Evolutionary conservation across 2,888 invertebrate genomes (phyloP), one percentile per base, ranked within the genome.

Genomic region (Lydus trimaculatus): DNA sequence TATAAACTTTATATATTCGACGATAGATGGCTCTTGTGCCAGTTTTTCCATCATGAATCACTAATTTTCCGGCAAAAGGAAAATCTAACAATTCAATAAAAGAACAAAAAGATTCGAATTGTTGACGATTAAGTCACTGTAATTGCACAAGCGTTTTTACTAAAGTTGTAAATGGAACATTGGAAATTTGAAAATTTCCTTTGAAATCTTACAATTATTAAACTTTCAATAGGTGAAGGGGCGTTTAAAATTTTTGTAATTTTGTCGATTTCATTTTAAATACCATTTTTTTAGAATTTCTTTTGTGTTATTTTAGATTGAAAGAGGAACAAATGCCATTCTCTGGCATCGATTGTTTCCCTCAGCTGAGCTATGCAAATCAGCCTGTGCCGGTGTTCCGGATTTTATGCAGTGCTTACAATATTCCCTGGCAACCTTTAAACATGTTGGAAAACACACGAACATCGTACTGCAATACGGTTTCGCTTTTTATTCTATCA

Each of bases 291-390:
- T 25, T 25, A 9, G 1, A 1, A 56, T n/a, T 1, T 23, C 5
- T 17, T 31, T 58, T 25, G 33, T 28, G 52, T 63, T 52, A 58
- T 52, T 31, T 48, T 61, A 8, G 28, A 15, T 20, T 31, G 59
- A 52, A 8, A 63, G 71, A 70, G 75, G 70, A 74, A 70, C 71
- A 73, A 73, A 73, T 72, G 72, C 72, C 63, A 69, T 69, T 66
- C 66, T 61, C 36, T 72, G 73, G 77, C 79, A 84, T 84, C 84
- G 84, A 84, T 84, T 84, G 84, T 84, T 83, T 81, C 78, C 82
- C 83, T 81, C 85, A 85, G 85, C 85, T 85, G 85, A 85, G 85
- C 85, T 85, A 85, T 85, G 85, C 85, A 85, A 85, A 85, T 85
- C 83, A 85, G 82, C 80, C 77, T 78, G 78, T 76, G 81, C 81